Evolutionary conservation across 2,888 invertebrate species (phyloP).

Genomic region (Muscina levida): DNA sequence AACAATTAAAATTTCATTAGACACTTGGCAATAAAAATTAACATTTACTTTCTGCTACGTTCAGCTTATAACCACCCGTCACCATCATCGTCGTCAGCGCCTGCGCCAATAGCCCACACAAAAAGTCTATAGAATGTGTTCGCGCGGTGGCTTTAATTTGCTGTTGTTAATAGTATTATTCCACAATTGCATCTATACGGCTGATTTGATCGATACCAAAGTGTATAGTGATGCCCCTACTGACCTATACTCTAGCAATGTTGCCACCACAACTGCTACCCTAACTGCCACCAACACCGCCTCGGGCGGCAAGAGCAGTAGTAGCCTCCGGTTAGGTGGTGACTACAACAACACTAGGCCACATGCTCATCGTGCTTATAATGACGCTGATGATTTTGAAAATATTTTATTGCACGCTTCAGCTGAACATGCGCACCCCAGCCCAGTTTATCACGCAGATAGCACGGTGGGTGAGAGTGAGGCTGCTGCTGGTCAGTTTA

Average conservation of each 20-base stretch:
- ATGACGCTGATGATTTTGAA: conserved; percentile 29
- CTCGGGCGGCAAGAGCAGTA: neutral
- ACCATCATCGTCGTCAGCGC: neutral
- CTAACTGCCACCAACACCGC: conserved; percentile 39
- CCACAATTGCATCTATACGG: conserved; percentile 68
- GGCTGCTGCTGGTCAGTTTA: conserved; percentile 68
- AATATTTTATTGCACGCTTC: conserved; percentile 40
- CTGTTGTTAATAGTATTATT: conserved; percentile 67
- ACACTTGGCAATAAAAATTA: neutral
- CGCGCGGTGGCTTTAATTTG: conserved; percentile 67
- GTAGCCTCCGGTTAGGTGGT: conserved; percentile 25
- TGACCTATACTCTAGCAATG: conserved; percentile 8
- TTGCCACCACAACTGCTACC: conserved; percentile 20
- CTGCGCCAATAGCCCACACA: neutral
- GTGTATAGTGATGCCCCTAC: no score
- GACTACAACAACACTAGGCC: neutral
- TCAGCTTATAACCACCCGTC: conserved; percentile 15
- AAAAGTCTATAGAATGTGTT: conserved; percentile 67
- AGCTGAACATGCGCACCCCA: neutral
- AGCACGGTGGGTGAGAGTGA: conserved; percentile 19
- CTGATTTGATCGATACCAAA: no score
- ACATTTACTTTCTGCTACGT: conserved; percentile 31
- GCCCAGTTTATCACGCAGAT: conserved; percentile 27
- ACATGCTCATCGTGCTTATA: no score
- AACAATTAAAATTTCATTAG: conserved; percentile 30